Base-by-base conservation (phyloP, 2,797 vertebrate genomes). In the Staurois parvus region DNA sequence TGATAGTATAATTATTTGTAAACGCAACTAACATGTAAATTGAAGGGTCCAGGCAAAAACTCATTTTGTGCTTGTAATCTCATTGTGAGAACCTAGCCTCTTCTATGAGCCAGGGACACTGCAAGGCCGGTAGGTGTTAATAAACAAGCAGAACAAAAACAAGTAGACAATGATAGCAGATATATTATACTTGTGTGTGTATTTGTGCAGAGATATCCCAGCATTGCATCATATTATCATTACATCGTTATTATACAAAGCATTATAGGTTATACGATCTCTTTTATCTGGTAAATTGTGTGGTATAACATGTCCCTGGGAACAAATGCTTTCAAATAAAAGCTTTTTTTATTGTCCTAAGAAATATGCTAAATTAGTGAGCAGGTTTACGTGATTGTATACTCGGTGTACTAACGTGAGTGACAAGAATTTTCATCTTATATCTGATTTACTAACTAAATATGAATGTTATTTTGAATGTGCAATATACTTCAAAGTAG, bases 161-260 rank as follows among this genome's bases (percentile, higher is more conserved):
- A 56, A 76, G 84, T 32, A 83, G 81, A 87, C 82, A 87, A 69
- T 87, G 81, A 87, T 69, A 79, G 69, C 85, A 83, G 76, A 78
- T 78, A 82, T 83, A 79, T 78, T 79, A 72, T 87, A 69, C 75
- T 34, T 30, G 74, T 32, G n/a, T 75, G 40, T 77, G 40, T 77
- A 79, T 72, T 76, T 86, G 79, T 77, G 37, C 59, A 24, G 67
- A 83, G 64, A 86, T 79, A 79, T 79, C 52, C 72, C 24, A 79
- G 62, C 77, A 83, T 79, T 83, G 81, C 81, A 87, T 87, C 85
- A 84, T 83, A 79, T 87, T 87, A 83, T 87, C 81, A 87, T 87
- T 83, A 83, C 81, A 74, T 83, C 78, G 32, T 74, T 69, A 83
- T 86, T 83, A 82, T 37, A 79, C 69, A 73, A 74, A 79, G 74